Conservation (phyloP, 1,140 invertebrate genomes). For the Drosophila guanche region DNA sequence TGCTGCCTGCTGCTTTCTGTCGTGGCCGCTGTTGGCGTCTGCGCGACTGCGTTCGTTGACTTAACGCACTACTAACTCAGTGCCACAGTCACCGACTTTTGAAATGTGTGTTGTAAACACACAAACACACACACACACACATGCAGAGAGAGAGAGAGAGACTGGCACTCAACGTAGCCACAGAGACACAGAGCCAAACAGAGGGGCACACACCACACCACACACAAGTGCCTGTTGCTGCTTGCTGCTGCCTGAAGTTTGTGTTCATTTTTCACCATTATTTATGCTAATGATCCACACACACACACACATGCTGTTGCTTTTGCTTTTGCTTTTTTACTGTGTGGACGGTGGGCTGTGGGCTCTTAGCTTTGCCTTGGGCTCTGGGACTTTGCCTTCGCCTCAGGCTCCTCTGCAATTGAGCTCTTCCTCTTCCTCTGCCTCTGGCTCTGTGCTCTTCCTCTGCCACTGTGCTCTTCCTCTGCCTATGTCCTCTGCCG, state of each 20-base stretch:
- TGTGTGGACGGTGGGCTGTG: background rate
- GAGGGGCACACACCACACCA: background rate
- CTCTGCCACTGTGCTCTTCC: too few relatives aligned
- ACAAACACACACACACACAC: constrained; percentile 14
- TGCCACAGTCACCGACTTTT: constrained; percentile 82
- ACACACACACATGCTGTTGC: constrained; percentile 32
- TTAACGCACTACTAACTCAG: constrained; percentile 81
- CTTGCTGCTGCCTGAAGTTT: constrained; percentile 22
- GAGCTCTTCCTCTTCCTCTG: constrained; percentile 15
- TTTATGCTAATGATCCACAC: constrained; percentile 73
- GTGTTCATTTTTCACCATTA: constrained; percentile 74
- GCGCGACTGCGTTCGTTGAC: constrained; percentile 81
- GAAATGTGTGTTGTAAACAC: constrained; percentile 78
- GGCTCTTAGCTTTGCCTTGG: too few relatives aligned
- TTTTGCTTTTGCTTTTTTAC: constrained; percentile 17
- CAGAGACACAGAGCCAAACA: constrained; percentile 7
- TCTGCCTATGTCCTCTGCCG: too few relatives aligned
- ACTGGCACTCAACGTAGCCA: constrained; percentile 6
- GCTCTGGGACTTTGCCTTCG: background rate
- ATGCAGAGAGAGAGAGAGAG: constrained; percentile 18
- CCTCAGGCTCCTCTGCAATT: background rate
- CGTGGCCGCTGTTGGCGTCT: constrained; percentile 53
- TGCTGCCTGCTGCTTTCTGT: constrained; percentile 12
- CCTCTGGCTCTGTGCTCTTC: background rate
- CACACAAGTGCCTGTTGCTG: background rate